A percentile compares a stretch with the other conserved stretches of the same genome.
Conservation (phyloP, 1,140 invertebrate genomes). For the Ceratina australensis region DNA sequence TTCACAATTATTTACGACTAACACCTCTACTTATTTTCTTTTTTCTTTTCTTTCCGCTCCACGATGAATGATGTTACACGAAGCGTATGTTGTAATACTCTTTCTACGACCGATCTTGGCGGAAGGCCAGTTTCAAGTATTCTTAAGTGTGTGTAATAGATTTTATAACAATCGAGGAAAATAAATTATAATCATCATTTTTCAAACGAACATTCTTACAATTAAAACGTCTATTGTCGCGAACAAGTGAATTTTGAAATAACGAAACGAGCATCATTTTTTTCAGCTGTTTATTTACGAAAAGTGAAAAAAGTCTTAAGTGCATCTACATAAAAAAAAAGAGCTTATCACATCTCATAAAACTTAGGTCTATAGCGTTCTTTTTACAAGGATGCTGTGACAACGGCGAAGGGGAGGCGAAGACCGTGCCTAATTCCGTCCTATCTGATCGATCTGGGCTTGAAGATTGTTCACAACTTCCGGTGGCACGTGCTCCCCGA, state of each 20-base stretch:
- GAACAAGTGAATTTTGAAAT: constrained; percentile 3
- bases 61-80: not conserved
- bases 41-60: not conserved
- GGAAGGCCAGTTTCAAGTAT: constrained; percentile 17
- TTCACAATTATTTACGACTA: constrained; percentile 30
- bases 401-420: constrained; percentile 3
- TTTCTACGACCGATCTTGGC: not conserved
- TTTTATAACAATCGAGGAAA: constrained; percentile 30
- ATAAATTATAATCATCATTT: constrained; percentile 19
- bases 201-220: not conserved
- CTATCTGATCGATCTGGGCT: constrained; percentile 89
- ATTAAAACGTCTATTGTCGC: not conserved
- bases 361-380: constrained; percentile 30
- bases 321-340: constrained; percentile 36
- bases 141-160: constrained; percentile 11
- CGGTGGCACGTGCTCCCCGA: constrained; percentile 89
- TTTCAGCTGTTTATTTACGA: constrained; percentile 57
- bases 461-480: constrained; percentile 94
- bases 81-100: constrained; percentile 10
- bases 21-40: not conserved
- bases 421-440: constrained; percentile 79
- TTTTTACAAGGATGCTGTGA: constrained; percentile 51
- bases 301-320: constrained; percentile 43
- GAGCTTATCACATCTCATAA: constrained; percentile 56
- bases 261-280: not conserved